Conservation (phyloP, 2,888 invertebrate species). For the Drosophila picticornis region DNA sequence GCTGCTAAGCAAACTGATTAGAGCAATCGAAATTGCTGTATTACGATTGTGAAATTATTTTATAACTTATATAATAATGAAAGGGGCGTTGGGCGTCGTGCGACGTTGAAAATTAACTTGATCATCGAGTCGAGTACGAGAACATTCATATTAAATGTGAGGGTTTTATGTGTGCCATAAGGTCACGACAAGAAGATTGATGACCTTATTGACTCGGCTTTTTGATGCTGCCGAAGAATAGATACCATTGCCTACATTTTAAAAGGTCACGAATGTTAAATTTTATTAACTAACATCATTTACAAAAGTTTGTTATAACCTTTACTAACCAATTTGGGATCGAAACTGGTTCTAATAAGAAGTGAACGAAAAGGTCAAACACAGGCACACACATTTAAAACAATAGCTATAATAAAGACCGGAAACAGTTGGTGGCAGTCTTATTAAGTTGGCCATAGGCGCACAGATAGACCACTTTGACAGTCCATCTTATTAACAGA, state of each 20-base stretch:
- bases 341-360: conserved; percentile 10
- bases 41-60: not conserved
- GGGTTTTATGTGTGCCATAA: not conserved
- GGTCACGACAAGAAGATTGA: not conserved
- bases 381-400: not conserved
- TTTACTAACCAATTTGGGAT: not conserved
- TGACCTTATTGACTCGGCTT: not conserved
- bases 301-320: conserved; percentile 8
- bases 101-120: not conserved
- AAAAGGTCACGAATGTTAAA: not conserved
- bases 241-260: not conserved
- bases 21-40: not conserved
- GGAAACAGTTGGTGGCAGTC: conserved; percentile 21
- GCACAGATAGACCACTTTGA: not conserved
- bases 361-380: conserved; percentile 36
- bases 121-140: not conserved
- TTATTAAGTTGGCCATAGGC: conserved; percentile 9
- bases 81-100: not conserved
- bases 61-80: not conserved
- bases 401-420: conserved; percentile 35
- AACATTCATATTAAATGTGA: not conserved
- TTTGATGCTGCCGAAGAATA: not conserved
- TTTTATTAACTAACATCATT: conserved; percentile 4
- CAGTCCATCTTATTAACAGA: conserved; percentile 5
- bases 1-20: not conserved